These are phyloP conservation scores for Dolichopus griseipennis DNA, from an alignment of 2,888 invertebrate species.

Conservation along the genomic window DNA sequence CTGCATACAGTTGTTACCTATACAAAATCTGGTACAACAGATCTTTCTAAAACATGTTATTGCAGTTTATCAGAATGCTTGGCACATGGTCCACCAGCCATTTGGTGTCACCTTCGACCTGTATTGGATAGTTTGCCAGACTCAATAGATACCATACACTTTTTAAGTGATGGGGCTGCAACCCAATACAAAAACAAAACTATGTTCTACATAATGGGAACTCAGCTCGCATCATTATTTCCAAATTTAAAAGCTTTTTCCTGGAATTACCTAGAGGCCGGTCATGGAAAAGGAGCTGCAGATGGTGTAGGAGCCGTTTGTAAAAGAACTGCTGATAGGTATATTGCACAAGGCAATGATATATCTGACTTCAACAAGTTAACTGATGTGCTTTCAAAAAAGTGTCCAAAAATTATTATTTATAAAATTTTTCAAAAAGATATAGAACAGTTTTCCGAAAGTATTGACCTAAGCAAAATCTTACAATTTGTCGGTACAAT, in stretches of 20 bases:
- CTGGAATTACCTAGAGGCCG: slow-evolving; percentile 30
- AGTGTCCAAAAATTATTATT: slow-evolving; percentile 21
- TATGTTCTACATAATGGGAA: slow-evolving; percentile 30
- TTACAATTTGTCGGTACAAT: slow-evolving; percentile 14
- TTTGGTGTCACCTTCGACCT: slow-evolving; percentile 8
- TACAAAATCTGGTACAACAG: not conserved
- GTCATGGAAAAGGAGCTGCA: slow-evolving; percentile 33
- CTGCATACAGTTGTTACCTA: slow-evolving; percentile 5
- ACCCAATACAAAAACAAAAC: slow-evolving; percentile 25
- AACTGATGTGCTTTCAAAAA: slow-evolving; percentile 21
- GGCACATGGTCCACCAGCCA: not conserved
- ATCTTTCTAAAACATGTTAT: not conserved
- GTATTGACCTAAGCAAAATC: not conserved
- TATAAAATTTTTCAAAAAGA: not conserved
- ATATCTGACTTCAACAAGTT: slow-evolving; percentile 27
- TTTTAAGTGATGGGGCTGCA: not conserved
- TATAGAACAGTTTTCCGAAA: not conserved
- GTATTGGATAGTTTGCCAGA: not conserved
- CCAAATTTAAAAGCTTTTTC: slow-evolving; percentile 25
- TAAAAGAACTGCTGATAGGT: slow-evolving; percentile 32
- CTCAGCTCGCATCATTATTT: slow-evolving; percentile 25
- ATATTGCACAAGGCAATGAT: slow-evolving; percentile 30
- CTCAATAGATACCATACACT: not conserved
- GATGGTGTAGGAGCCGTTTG: slow-evolving; percentile 33
- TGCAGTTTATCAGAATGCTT: slow-evolving; percentile 2